Conservation (phyloP, 2,888 invertebrate genomes). For the Meta bourneti region DNA sequence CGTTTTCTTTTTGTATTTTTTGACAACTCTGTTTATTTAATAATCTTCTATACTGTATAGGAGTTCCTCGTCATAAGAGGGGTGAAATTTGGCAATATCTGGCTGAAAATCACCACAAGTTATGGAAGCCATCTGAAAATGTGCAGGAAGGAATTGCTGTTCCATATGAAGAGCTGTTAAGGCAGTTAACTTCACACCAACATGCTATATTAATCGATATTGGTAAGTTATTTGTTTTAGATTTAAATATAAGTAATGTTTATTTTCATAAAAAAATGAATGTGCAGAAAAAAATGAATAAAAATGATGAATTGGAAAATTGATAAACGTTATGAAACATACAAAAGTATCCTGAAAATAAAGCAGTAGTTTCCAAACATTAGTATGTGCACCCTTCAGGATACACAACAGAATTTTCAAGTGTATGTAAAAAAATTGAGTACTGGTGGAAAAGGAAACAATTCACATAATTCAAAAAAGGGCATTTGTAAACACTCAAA, state of each 20-base stretch:
- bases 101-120: slow-evolving; percentile 86
- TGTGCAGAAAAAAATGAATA: not conserved
- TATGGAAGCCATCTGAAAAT: slow-evolving; percentile 73
- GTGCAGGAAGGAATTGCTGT: slow-evolving; percentile 37
- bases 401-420: no score
- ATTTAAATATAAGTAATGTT: slow-evolving; percentile 14
- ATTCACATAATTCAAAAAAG: no score
- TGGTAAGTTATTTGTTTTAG: slow-evolving; percentile 67
- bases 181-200: slow-evolving; percentile 91
- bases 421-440: no score
- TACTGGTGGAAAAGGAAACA: no score
- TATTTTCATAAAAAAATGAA: not conserved
- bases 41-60: slow-evolving; percentile 81
- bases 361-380: not conserved
- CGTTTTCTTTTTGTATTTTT: no score
- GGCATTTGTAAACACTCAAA: no score
- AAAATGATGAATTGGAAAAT: not conserved
- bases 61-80: slow-evolving; percentile 90
- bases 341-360: slow-evolving; percentile 1
- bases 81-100: slow-evolving; percentile 96
- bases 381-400: no score
- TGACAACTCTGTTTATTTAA: no score
- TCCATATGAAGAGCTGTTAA: slow-evolving; percentile 76
- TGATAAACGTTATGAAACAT: not conserved
- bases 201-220: slow-evolving; percentile 97